phyloP scores from a whole-genome alignment of 2,888 invertebrate genomes.

The Colletes collaris region DNA sequence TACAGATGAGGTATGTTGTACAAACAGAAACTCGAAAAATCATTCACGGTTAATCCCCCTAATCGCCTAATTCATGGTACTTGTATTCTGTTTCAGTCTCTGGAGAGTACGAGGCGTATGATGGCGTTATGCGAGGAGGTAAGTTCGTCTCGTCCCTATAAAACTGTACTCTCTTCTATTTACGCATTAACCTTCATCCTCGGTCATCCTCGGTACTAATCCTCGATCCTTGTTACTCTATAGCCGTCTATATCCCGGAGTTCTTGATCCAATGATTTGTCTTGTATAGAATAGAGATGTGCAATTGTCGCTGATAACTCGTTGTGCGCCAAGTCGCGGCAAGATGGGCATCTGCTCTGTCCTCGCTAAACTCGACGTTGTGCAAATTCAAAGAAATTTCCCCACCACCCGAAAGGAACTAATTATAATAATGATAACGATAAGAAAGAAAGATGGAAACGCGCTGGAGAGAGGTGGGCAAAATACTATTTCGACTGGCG shows the following conservation, averaged over 20 bases:
- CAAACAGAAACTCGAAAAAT: no score
- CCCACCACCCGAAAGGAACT: background rate
- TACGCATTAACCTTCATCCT: constrained; percentile 68
- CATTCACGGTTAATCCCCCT: background rate
- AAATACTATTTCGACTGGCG: constrained; percentile 65
- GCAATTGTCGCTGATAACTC: constrained; percentile 47
- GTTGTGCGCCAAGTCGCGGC: constrained; percentile 40
- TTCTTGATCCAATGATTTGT: constrained; percentile 42
- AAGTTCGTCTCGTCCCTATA: constrained; percentile 82
- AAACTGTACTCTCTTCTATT: constrained; percentile 50
- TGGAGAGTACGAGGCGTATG: constrained; percentile 97
- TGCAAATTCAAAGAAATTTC: constrained; percentile 5
- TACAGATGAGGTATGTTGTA: constrained; percentile 92
- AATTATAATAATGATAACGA: constrained; percentile 3
- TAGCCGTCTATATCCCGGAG: constrained; percentile 32
- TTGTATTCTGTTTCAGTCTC: constrained; percentile 88
- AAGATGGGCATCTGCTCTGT: constrained; percentile 29
- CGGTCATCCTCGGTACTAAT: constrained; percentile 68
- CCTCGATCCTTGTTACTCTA: constrained; percentile 50
- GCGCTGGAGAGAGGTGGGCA: constrained; percentile 65
- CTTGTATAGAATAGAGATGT: constrained; percentile 38
- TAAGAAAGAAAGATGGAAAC: constrained; percentile 27
- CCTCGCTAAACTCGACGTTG: constrained; percentile 21
- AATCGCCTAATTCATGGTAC: constrained; percentile 8
- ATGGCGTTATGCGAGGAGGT: constrained; percentile 96